Evolutionary conservation across 1,140 invertebrate species (phyloP).

Genomic region (Babylonia areolata): DNA sequence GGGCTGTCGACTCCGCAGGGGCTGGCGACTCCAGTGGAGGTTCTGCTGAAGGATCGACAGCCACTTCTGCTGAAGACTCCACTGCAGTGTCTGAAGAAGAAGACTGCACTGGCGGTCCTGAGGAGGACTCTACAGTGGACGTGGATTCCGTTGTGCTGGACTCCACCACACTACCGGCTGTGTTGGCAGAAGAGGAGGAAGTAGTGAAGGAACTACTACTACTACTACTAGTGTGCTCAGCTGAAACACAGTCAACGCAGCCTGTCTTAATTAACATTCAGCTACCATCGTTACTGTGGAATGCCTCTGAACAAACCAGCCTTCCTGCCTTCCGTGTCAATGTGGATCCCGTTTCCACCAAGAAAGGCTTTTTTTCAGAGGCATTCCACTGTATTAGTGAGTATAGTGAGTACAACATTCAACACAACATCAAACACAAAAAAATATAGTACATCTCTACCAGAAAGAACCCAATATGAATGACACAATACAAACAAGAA

Average conservation of each 20-base stretch:
- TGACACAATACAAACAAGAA: too few relatives aligned
- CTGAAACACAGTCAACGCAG: slow-evolving; percentile 5
- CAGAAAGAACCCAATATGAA: too few relatives aligned
- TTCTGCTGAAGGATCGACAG: not conserved
- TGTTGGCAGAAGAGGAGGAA: not conserved
- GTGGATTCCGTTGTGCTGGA: not conserved
- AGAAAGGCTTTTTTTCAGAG: too few relatives aligned
- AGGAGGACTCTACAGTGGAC: not conserved
- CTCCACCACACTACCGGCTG: not conserved
- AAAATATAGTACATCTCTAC: too few relatives aligned
- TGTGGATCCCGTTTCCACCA: too few relatives aligned
- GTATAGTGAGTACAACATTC: too few relatives aligned
- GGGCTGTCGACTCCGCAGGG: not conserved
- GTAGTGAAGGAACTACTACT: slow-evolving; percentile 10
- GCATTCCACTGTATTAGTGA: too few relatives aligned
- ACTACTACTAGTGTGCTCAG: slow-evolving; percentile 30
- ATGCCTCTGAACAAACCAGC: too few relatives aligned
- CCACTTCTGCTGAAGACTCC: not conserved
- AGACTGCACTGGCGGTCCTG: not conserved
- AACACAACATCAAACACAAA: too few relatives aligned
- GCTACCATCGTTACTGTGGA: too few relatives aligned
- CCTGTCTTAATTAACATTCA: not conserved
- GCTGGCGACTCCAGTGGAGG: not conserved
- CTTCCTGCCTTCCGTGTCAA: too few relatives aligned
- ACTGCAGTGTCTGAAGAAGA: not conserved